These are phyloP conservation scores for Melitaea athalia DNA, from an alignment of 2,888 invertebrate species.

Conservation along the genomic window DNA sequence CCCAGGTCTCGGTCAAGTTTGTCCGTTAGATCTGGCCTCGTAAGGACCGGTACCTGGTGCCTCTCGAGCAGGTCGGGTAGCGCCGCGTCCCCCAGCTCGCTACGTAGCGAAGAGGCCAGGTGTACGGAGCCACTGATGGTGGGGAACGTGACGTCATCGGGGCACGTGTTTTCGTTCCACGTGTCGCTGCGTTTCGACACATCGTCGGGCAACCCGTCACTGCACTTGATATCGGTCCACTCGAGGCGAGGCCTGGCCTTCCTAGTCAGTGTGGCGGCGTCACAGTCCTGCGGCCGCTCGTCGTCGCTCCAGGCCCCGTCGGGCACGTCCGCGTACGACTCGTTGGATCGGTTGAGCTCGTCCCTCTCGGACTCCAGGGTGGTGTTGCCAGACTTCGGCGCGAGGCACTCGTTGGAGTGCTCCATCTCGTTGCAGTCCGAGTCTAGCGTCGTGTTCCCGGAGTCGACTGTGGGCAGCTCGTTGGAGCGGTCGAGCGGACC, in stretches of 20 bases:
- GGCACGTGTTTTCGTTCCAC: constrained; percentile 91
- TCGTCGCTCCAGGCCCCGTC: constrained; percentile 70
- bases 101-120: constrained; percentile 85
- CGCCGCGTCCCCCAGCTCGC: constrained; percentile 76
- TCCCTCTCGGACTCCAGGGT: constrained; percentile 66
- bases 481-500: constrained; percentile 43
- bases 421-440: constrained; percentile 50
- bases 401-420: constrained; percentile 75
- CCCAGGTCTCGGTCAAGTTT: constrained; percentile 55
- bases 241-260: constrained; percentile 52
- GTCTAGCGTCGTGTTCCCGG: constrained; percentile 49
- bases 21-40: constrained; percentile 69
- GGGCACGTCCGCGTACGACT: constrained; percentile 71
- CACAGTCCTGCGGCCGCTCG: constrained; percentile 38
- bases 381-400: constrained; percentile 62
- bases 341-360: constrained; percentile 74
- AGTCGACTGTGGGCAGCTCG: constrained; percentile 48
- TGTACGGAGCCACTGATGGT: constrained; percentile 90
- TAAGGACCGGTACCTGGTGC: constrained; percentile 55
- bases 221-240: constrained; percentile 62
- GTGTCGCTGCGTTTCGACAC: constrained; percentile 78
- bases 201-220: constrained; percentile 46
- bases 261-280: constrained; percentile 49
- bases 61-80: constrained; percentile 74
- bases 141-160: constrained; percentile 90